Base-by-base conservation (phyloP, 2,888 invertebrate genomes). In the Drosophila crucigera region DNA sequence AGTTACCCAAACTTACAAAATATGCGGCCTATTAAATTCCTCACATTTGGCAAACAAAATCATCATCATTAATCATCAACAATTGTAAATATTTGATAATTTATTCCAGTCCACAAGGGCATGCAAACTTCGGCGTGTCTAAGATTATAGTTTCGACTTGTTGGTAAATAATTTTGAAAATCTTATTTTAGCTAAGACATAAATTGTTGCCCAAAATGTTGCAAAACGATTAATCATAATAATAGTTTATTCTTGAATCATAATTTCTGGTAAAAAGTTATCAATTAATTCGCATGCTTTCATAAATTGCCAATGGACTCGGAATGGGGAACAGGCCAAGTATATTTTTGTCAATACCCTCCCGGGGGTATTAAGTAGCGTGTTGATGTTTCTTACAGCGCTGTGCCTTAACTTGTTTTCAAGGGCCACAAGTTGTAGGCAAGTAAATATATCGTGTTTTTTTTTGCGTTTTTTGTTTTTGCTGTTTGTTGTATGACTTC, bases 321-420 rank as follows among this genome's bases (percentile, higher is more conserved):
- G 19, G n/a, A 19, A 11, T 37, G 33, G 25, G 10, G 6, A 28
- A 55, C 11, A 16, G 31, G 37, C 14, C 9, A 28, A 14, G 14
- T 14, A 55, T 37, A 37, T 6, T 35, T 41, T 28, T 56, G n/a
- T 41, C 10, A 4, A 72, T 16, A 35, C 33, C 30, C 25, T 35
- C 19, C 33, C 35, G 28, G 55, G 49, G 37, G 76, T 68, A 63
- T 56, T 39, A 22, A 37, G 50, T 41, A 41, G 60, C 78, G 62
- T 63, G 80, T 60, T 47, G 53, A 28, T 28, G 61, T 30, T 41
- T n/a, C 37, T 52, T 49, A 52, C 31, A 33, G 39, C 49, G 56
- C 22, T 54, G 56, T 30, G 59, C 16, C 73, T 68, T 49, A 72
- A 72, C 78, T 82, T 55, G 79, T 69, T 79, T 79, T 82, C 82